Percentiles rank a stretch among this genome's conserved stretches.
phyloP scores from a whole-genome alignment of 2,113 vertebrate genomes.

The Aegotheles bennettii region DNA sequence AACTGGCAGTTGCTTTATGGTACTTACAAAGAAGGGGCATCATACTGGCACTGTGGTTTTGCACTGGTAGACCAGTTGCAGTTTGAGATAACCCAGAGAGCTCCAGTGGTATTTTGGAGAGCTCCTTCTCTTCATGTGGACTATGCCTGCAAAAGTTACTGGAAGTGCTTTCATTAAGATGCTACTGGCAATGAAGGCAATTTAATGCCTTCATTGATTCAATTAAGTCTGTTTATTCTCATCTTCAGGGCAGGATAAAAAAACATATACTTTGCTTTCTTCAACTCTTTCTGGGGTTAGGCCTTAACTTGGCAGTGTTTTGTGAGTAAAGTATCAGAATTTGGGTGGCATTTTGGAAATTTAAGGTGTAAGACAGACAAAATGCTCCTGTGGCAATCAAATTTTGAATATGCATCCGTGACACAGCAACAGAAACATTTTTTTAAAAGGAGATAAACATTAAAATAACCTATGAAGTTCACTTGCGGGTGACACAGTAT shows the following conservation, averaged over 20 bases:
- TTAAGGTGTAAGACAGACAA: constrained; percentile 13
- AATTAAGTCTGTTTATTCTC: background rate
- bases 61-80: background rate
- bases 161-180: background rate
- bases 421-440: constrained; percentile 8
- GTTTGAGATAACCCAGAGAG: background rate
- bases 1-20: background rate
- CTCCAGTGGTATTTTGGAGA: background rate
- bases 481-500: background rate
- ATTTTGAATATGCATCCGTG: constrained; percentile 26
- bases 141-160: background rate
- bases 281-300: background rate
- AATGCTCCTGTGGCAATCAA: background rate
- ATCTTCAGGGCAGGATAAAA: background rate
- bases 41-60: background rate
- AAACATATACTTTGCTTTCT: background rate
- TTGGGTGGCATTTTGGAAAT: constrained; percentile 27
- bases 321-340: background rate
- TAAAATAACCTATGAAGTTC: constrained; percentile 6
- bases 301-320: background rate
- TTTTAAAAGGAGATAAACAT: constrained; percentile 28
- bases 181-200: background rate
- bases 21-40: background rate
- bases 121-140: background rate
- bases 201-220: background rate